These are phyloP conservation scores for Mormyrus iriodes DNA, from an alignment of 2,113 vertebrate genomes.

Conservation along the genomic window DNA sequence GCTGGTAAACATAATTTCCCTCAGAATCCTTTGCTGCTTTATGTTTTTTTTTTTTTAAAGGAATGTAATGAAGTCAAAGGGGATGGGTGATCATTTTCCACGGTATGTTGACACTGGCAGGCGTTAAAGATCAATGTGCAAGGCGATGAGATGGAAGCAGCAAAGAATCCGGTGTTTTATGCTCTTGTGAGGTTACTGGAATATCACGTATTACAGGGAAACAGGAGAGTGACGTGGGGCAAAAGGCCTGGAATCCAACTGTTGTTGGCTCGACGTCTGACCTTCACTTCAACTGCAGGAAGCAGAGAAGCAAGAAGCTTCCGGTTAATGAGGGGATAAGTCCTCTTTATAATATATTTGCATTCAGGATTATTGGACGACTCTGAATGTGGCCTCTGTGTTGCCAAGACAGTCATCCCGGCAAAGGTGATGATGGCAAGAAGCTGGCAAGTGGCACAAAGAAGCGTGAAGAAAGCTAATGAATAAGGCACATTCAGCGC, in stretches of 20 bases:
- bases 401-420: constrained; percentile 30
- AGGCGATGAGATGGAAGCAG: not conserved
- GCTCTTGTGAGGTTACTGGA: not conserved
- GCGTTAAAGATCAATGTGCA: not conserved
- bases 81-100: not conserved
- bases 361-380: constrained; percentile 30
- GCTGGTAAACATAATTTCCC: not conserved
- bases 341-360: constrained; percentile 23
- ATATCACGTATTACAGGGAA: not conserved
- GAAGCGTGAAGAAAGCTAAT: constrained; percentile 10
- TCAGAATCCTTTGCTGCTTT: not conserved
- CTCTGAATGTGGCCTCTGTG: constrained; percentile 35
- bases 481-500: not conserved
- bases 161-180: not conserved
- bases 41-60: not conserved
- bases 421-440: constrained; percentile 29
- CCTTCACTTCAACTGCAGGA: constrained; percentile 32
- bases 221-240: not conserved
- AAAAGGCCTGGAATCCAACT: constrained; percentile 8
- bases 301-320: constrained; percentile 25
- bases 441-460: constrained; percentile 36
- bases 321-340: constrained; percentile 33
- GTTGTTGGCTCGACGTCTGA: constrained; percentile 41
- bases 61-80: not conserved
- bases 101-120: not conserved